These are phyloP conservation scores for Sepioteuthis lessoniana DNA, from an alignment of 2,888 invertebrate genomes.

Conservation along the genomic window DNA sequence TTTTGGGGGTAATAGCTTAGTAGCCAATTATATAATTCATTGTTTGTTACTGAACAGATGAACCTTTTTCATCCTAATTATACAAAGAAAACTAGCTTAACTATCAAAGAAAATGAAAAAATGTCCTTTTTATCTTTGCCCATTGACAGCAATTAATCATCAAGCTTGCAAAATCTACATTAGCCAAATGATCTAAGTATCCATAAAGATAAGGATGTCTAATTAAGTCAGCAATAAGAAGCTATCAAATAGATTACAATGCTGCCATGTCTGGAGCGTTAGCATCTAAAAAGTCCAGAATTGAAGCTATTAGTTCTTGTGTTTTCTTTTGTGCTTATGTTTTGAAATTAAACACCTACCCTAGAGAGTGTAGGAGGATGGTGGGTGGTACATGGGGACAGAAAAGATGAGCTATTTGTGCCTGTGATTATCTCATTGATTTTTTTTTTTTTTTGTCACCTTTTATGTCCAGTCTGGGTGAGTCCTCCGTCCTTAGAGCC, in stretches of 20 bases:
- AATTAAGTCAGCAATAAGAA: not conserved
- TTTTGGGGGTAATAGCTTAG: not conserved
- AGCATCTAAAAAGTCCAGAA: not conserved
- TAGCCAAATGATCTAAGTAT: not conserved
- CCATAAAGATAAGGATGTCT: not conserved
- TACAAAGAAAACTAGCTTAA: too few species aligned
- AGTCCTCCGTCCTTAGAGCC: not conserved
- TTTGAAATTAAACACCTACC: conserved; percentile 11
- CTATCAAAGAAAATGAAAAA: too few species aligned
- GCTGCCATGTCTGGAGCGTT: not conserved
- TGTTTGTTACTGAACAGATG: too few species aligned
- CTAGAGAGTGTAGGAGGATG: not conserved
- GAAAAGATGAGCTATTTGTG: not conserved
- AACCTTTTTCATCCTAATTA: too few species aligned
- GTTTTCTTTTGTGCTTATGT: conserved; percentile 33
- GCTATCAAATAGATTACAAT: not conserved
- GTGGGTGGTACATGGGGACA: not conserved
- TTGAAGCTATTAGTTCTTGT: not conserved
- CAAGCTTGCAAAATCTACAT: not conserved
- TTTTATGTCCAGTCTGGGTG: not conserved
- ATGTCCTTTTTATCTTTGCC: too few species aligned
- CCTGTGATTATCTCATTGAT: not conserved
- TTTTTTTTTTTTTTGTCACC: not conserved
- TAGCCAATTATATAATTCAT: not conserved
- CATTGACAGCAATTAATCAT: too few species aligned